These are phyloP conservation scores for Littorina saxatilis DNA, from an alignment of 1,140 invertebrate genomes.

Conservation along the genomic window DNA sequence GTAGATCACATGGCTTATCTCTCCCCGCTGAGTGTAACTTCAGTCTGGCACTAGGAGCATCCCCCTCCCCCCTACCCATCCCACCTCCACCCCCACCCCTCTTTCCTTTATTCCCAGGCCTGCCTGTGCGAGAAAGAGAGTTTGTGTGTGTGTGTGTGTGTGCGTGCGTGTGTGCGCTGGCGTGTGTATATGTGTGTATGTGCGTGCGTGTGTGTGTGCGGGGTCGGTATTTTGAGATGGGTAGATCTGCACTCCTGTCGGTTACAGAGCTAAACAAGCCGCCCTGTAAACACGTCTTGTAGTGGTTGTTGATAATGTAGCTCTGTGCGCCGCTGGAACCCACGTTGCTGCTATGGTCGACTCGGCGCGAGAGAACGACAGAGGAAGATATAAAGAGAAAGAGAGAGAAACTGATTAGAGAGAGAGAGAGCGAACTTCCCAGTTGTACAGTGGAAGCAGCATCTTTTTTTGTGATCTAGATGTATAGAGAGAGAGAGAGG, in stretches of 20 bases:
- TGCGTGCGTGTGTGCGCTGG: not conserved
- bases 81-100: not conserved
- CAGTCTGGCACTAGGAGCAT: slow-evolving; percentile 13
- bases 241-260: not conserved
- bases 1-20: slow-evolving; percentile 39
- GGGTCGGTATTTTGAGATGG: not conserved
- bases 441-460: too few relatives aligned
- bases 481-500: too few relatives aligned
- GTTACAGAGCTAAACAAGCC: not conserved
- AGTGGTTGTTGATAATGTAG: not conserved
- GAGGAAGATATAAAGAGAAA: not conserved
- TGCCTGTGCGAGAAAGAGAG: not conserved
- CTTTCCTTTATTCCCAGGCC: not conserved
- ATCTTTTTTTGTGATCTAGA: too few relatives aligned
- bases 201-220: not conserved
- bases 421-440: not conserved
- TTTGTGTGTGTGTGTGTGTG: slow-evolving; percentile 9
- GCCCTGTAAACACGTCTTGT: too few relatives aligned
- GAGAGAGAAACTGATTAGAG: not conserved
- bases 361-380: not conserved
- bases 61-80: not conserved
- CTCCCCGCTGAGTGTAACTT: slow-evolving; percentile 24
- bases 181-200: not conserved
- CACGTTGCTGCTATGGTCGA: not conserved
- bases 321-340: not conserved